Evolutionary conservation across 2,113 vertebrate species (phyloP), one percentile per base, ranked within the genome.

Genomic region (Myotis brandtii): DNA sequence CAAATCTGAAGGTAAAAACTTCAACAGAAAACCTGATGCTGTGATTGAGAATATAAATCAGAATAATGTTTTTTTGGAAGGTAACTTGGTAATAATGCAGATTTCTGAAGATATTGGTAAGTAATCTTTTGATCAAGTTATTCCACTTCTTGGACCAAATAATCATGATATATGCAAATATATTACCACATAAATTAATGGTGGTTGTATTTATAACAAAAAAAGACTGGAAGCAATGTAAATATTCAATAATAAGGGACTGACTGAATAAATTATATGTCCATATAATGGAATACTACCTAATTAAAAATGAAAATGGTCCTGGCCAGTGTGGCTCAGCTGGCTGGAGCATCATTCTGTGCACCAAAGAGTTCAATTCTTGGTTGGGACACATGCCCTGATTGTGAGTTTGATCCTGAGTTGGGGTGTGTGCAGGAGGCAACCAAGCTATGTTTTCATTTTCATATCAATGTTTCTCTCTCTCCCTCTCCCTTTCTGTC

Each of bases 1-100:
- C 48, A 96, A 88, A 91, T 81, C 17, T 86, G 91, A 92, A 96
- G 23, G 66, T 27, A 66, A 66, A 82, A 93, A 37, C 16, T 77
- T 93, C 27, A 87, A 69, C 2, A 79, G 21, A 87, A 82, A 66
- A 73, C 66, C 37, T 17, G 72, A 80, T 27, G 30, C 40, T 96
- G 23, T 90, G 67, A 37, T 34, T n/a, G 12, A 32, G 17, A 94
- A 70, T 89, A 81, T 27, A 81, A 85, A 81, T 82, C 8, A 81
- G 7, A 89, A 88, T 66, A 5, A n/a, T n/a, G n/a, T n/a, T 37
- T 59, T 82, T 69, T 18, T 89, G 34, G 16, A 95, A 34, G 34
- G 30, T 34, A 46, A 86, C 86, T 64, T 94, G 54, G 77, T 85
- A 73, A 91, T 69, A 93, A 84, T 10, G 50, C 13, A 89, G 34